Conservation (phyloP, 2,797 vertebrate species). For the Neosilurus hyrtlii region DNA sequence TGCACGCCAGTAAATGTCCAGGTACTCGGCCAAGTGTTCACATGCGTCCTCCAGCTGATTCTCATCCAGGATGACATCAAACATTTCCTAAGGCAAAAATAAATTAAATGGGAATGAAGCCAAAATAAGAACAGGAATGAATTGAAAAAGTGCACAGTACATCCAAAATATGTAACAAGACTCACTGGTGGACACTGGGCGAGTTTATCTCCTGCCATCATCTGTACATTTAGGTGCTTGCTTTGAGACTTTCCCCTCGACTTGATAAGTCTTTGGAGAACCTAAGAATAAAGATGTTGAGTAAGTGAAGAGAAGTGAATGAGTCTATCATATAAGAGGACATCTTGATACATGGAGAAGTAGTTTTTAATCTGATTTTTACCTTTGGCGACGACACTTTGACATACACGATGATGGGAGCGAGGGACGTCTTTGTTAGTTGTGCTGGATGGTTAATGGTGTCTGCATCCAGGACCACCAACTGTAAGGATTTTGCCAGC, state of each 20-base stretch:
- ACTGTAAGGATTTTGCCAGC: conserved; percentile 91
- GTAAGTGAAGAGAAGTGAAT: conserved; percentile 6
- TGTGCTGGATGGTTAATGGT: conserved; percentile 95
- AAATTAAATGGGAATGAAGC: not conserved
- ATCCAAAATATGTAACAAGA: conserved; percentile 11
- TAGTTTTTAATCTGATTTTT: conserved; percentile 35
- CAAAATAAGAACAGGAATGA: not conserved
- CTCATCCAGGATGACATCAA: conserved; percentile 94
- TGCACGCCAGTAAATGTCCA: conserved; percentile 93
- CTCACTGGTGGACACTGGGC: conserved; percentile 92
- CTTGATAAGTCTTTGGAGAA: conserved; percentile 91
- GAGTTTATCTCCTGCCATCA: conserved; percentile 96
- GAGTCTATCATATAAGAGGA: not conserved
- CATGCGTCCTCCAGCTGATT: conserved; percentile 96
- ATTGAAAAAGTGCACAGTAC: not conserved
- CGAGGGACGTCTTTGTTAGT: conserved; percentile 92
- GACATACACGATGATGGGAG: conserved; percentile 93
- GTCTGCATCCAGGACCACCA: conserved; percentile 92
- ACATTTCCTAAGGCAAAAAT: conserved; percentile 80
- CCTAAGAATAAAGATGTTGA: conserved; percentile 68
- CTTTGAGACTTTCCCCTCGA: conserved; percentile 95
- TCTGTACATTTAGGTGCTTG: conserved; percentile 96
- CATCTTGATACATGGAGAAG: not conserved
- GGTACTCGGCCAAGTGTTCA: conserved; percentile 90
- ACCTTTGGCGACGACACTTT: conserved; percentile 97